Evolutionary conservation across 2,888 invertebrate genomes (phyloP), one percentile per base, ranked within the genome.

Genomic region (Apotomis capreana): DNA sequence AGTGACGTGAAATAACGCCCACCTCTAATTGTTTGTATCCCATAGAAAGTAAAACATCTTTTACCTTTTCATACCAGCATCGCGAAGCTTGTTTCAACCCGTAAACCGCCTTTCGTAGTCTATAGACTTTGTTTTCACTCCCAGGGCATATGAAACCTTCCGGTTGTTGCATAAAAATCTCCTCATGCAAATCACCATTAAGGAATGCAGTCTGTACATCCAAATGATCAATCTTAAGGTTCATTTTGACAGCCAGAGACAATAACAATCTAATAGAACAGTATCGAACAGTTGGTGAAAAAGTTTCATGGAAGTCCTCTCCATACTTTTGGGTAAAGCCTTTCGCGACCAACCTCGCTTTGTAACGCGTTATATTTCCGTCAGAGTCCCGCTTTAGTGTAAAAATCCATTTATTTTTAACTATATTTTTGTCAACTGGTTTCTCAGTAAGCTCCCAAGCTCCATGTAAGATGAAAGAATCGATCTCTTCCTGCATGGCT

Each of bases 41-140:
- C 15, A 15, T 15, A 15, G 15, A 15, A 15, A 15, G 15, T 15
- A 15, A 15, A 15, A 15, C 15, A 15, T 15, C 15, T 15, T 15
- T 15, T 15, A 68, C 59, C 68, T 68, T 68, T 37, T 68, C n/a
- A 46, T 68, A 68, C 51, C 68, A 68, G 36, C 59, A 37, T 2
- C 51, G 36, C 13, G 68, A 68, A 9, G 57, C 57, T 57, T 57
- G 57, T 10, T 58, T 58, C 12, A 58, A 37, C 58, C 58, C 58
- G 26, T 58, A 58, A 58, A 58, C 37, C 8, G 58, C 58, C 58
- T 58, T 58, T n/a, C 58, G 58, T 40, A 58, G 60, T 40, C 40
- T 68, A 51, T 68, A 68, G 36, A 68, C 60, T 68, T 60, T 68
- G n/a, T 68, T 59, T 36, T 68, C 60, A 40, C 52, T 59, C 3